Evolutionary conservation across 2,113 vertebrate species (phyloP), one percentile per base, ranked within the genome.

Genomic region (Tonatia bakeri): DNA sequence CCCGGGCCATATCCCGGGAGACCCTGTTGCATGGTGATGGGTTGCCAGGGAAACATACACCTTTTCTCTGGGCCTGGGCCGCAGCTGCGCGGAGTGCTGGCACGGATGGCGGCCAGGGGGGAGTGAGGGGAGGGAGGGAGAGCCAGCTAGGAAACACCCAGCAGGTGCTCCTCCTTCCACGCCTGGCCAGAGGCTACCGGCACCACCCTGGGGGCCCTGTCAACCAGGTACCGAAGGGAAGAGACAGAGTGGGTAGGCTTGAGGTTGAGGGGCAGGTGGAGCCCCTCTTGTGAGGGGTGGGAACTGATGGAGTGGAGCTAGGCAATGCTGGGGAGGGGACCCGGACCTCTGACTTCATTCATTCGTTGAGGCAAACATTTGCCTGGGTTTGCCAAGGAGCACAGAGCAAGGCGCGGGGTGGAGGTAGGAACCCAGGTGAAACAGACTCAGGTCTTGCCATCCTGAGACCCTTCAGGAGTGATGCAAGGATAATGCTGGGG

Each of bases 31-130:
- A 98, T 98, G 98, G 99, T 98, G 99, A 99, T 99, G 98, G 96
- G 99, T 99, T 99, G 98, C 99, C 98, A 99, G 99, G 99, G 99
- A 99, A 98, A 99, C 93, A 87, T 99, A 98, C 98, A 99, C 98
- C 98, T 98, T 98, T 98, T 98, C 98, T 98, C 97, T 95, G 95
- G 98, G 96, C 50, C 1, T 80, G 96, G 93, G 96, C 97, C 75
- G 96, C 92, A 47, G 4, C 81, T 97, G 97, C 97, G 97, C 96
- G 26, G 82, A 95, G 86, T 36, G 77, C 86, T 13, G 1, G 75
- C 82, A 86, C 36, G 72, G 93, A 97, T 96, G 97, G 94, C 45
- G 4, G 79, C 8, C 83, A 50, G 2, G 64, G 96, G 93, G 89
- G 83, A 69, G 81, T 59, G 33, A 80, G 81, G 56, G 82, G 59